phyloP scores from a whole-genome alignment of 2,113 vertebrate genomes.

The Glaucomys volans region DNA sequence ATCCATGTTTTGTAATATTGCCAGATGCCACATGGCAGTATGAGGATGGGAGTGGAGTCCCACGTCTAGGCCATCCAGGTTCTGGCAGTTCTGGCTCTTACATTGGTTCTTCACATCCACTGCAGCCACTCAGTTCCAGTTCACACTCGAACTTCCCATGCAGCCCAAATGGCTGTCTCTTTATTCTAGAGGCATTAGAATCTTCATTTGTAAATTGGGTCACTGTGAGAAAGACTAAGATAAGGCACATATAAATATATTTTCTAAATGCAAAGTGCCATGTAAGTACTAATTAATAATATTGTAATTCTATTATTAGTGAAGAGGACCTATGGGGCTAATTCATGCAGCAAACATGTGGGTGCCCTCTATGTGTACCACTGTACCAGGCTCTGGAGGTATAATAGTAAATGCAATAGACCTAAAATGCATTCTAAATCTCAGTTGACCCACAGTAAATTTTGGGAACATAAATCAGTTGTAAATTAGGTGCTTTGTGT shows the following conservation, averaged over 20 bases:
- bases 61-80: neutral
- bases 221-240: neutral
- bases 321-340: neutral
- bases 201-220: slow-evolving; percentile 33
- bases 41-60: neutral
- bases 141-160: neutral
- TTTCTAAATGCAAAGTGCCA: slow-evolving; percentile 17
- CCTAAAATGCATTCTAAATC: slow-evolving; percentile 9
- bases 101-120: neutral
- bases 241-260: neutral
- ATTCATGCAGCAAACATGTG: slow-evolving; percentile 31
- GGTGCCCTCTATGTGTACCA: neutral
- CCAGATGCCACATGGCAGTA: neutral
- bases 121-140: neutral
- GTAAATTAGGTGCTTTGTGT: neutral
- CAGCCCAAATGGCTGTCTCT: neutral
- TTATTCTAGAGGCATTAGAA: neutral
- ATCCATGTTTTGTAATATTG: neutral
- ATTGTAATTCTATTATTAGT: neutral
- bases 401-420: slow-evolving; percentile 28
- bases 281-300: neutral
- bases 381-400: neutral
- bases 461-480: neutral
- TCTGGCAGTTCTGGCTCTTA: neutral
- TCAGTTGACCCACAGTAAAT: neutral